Base-by-base conservation (phyloP, 2,797 vertebrate species). In the Malacoraja senta region DNA sequence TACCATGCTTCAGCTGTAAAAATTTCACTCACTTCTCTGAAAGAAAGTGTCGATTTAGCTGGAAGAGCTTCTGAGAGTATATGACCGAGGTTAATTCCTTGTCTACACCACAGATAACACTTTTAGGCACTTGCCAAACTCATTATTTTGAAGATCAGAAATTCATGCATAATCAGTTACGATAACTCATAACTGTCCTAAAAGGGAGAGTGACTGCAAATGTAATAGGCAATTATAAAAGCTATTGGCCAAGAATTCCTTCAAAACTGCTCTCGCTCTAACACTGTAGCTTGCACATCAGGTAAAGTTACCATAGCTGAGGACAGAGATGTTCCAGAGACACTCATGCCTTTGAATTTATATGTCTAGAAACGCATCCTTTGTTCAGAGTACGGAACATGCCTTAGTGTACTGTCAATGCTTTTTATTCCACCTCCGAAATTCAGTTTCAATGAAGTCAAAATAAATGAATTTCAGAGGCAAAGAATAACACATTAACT, bases 101-200 rank as follows among this genome's bases (percentile, higher is more conserved):
- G 35, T 74, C 38, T 71, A 74, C 26, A 91, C 38, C 1, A 92
- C 38, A 92, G 21, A 76, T 26, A 91, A 35, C 35, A 44, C 38
- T 91, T 74, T 35, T 72, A 44, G 88, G 24, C 8, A 12, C 24
- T 91, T 91, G 32, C 38, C 38, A 44, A 72, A 12, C 68, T 26
- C 88, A 38, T 91, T 72, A 72, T 91, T 91, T 72, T 71, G 38
- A 44, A 72, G 65, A 91, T 38, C 65, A 71, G 35, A 24, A 44
- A 71, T 71, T 91, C 88, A 71, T 91, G 35, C 19, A 91, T 24
- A 91, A 91, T 91, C 38, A 91, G 32, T 38, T 71, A 72, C 38
- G 65, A 38, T 38, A 71, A 71, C 63, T 91, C 32, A 4, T 44
- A 71, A 84, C 26, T n/a, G n/a, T 86, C 21, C 83, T n/a, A 17